phyloP scores from a whole-genome alignment of 2,888 invertebrate species.

The Onchidella celtica region DNA sequence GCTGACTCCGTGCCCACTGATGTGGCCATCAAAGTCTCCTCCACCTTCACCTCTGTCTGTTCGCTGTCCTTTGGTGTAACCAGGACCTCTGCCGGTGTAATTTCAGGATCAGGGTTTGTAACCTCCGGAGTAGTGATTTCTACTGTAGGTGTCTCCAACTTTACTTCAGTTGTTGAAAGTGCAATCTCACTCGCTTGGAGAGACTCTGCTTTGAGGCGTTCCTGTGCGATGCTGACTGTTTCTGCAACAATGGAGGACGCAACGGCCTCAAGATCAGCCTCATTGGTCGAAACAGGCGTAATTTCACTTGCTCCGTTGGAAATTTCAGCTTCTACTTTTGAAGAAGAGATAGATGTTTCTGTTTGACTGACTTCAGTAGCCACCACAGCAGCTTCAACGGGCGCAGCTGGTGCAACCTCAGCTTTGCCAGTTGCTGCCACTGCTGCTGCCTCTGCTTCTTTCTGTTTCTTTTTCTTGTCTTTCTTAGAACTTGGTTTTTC shows the following conservation, averaged over 20 bases:
- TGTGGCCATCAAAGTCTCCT: background rate
- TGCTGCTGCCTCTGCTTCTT: background rate
- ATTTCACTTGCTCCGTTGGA: background rate
- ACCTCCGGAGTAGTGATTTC: background rate
- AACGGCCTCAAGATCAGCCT: slow-evolving; percentile 15
- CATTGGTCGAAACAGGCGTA: too few species aligned
- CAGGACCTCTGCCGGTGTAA: background rate
- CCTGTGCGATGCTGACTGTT: slow-evolving; percentile 23
- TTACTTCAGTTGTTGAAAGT: background rate
- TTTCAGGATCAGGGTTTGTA: background rate
- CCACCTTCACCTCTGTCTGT: too few species aligned
- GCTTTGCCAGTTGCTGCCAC: background rate
- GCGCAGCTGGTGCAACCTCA: background rate
- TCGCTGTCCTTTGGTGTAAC: background rate
- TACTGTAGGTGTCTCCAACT: background rate
- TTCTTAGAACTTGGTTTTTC: slow-evolving; percentile 27
- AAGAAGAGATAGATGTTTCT: background rate
- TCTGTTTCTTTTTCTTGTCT: slow-evolving; percentile 31
- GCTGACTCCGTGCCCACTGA: background rate
- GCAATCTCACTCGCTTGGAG: background rate
- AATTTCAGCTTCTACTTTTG: background rate
- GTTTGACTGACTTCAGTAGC: background rate
- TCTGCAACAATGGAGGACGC: slow-evolving; percentile 39
- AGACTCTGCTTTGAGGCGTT: slow-evolving; percentile 6
- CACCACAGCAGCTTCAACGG: background rate